Evolutionary conservation across 2,797 vertebrate genomes (phyloP), one percentile per base, ranked within the genome.

Genomic region (Linurgus olivaceus): DNA sequence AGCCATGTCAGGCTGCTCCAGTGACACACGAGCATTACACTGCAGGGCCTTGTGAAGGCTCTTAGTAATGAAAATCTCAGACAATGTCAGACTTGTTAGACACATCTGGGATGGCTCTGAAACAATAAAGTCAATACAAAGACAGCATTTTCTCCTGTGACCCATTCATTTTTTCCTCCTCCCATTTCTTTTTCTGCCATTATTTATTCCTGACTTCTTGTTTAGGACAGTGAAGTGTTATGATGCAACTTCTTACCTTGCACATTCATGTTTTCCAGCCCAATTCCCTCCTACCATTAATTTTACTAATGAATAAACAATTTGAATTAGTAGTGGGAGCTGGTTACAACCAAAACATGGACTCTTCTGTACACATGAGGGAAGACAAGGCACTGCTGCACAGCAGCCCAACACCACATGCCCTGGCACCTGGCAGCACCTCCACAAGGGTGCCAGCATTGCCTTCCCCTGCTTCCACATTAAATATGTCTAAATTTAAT

Each of bases 41-140:
- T 37, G 47, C 42, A 76, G 58, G 42, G 54, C 86, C 63, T 94
- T 52, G 50, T 72, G 94, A 94, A 50, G 88, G 57, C 73, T 18
- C 35, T 50, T 37, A 84, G 82, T 71, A 79, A 95, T 5, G 57
- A 61, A 85, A 86, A 71, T 26, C 58, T 58, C 38, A 2, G 81
- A 95, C 76, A 95, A 95, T 61, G 78, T 66, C 91, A 81, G 63
- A 75, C 67, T 96, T 95, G 83, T 90, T 80, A 88, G 76, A 67
- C 68, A 50, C 87, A 89, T 95, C 85, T 89, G 90, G 88, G 88
- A 81, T 42, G 50, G 89, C 71, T 84, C 68, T 62, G 58, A 68
- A 76, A 93, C 91, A 95, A 95, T 70, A 28, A 95, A 97, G 80
- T 54, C 51, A 84, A 78, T 40, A 88, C 68, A 94, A 91, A 96